Evolutionary conservation across 2,888 invertebrate genomes (phyloP), one percentile per base, ranked within the genome.

Genomic region (Alsophila aescularia): DNA sequence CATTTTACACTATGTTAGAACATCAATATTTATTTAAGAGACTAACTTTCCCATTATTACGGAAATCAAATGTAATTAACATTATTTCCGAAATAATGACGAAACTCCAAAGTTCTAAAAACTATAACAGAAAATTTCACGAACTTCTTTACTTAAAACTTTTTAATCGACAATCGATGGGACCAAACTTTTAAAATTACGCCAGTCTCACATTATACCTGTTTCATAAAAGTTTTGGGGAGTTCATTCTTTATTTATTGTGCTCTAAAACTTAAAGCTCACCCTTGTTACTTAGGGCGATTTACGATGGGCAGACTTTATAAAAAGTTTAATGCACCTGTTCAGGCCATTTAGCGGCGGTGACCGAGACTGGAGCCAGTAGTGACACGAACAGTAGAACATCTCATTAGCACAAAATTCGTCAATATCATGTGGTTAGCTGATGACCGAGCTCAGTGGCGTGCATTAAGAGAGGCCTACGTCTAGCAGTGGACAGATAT

Each of bases 281-380:
- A 76, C 81, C 83, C 87, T 85, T 85, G 85, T 84, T 86, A 82
- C 83, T 83, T 78, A 80, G 75, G 79, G 77, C 83, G 79, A 85
- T 87, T 87, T 87, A 87, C 79, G 85, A 80, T 77, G 70, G 66
- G 73, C 61, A 61, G 75, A 76, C 70, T 81, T 82, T 77, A 76
- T 75, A 79, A 83, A 86, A 86, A 83, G 66, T 84, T 83, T 70
- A 77, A 83, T 83, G 81, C 87, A 87, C 87, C 87, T 87, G 87
- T 83, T 81, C 75, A 63, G 80, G 77, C 82, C 81, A 83, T 83
- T 87, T 83, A 80, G 81, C 81, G 66, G 75, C 71, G 75, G 79
- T 80, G 79, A 79, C 81, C 75, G 72, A 67, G 67, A 71, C 64
- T 69, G 49, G 59, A 56, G 49, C 58, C 60, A 57, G 13, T n/a